Evolutionary conservation across 53 echinoderm and acorn worm genomes (phyloP), one percentile per base, ranked within the genome.

Genomic region (Henricia sp.): DNA sequence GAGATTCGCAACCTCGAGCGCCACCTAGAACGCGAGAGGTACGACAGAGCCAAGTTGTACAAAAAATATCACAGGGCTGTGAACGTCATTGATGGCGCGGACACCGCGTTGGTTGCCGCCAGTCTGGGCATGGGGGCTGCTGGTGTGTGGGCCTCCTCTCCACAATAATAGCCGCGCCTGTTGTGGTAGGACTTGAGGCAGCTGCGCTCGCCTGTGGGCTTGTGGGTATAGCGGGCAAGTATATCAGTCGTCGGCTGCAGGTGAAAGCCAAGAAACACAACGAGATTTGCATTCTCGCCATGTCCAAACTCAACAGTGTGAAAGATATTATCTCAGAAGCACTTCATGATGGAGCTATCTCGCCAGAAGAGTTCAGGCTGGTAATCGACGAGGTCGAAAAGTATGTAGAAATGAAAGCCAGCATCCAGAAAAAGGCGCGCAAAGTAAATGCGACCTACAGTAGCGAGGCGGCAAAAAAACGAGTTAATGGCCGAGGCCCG

Each of bases 401-500:
- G 51, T 71, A 71, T 32, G 32, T 50, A 6, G 24, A 17, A 69
- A 42, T 69, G 70, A 69, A 69, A 28, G 70, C 25, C 8, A 27
- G 26, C 27, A 71, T 71, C 33, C 71, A 32, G 14, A 10, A 16
- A 32, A 71, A 51, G 33, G 16, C 66, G 35, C 66, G 66, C 66
- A 65, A 65, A 65, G 66, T 37, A 8, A 37, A 34, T 30, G 58
- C 58, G 1, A 30, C 4, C 4, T 30, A 3, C 3, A 3, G 2
- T 2, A 24, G 43, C 25, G 68, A 68, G 24, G 68, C 24, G 43
- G 2, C 68, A 68, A 68, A n/a, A 68, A 41, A 68, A 68, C 71
- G 50, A 71, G 71, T 52, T 71, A 10, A 50, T 71, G 71, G 71
- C 71, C 71, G 42, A 71, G 71, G 71, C 71, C 71, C 71, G 71